Conservation (phyloP, 2,113 vertebrate genomes). For the Calypte anna region DNA sequence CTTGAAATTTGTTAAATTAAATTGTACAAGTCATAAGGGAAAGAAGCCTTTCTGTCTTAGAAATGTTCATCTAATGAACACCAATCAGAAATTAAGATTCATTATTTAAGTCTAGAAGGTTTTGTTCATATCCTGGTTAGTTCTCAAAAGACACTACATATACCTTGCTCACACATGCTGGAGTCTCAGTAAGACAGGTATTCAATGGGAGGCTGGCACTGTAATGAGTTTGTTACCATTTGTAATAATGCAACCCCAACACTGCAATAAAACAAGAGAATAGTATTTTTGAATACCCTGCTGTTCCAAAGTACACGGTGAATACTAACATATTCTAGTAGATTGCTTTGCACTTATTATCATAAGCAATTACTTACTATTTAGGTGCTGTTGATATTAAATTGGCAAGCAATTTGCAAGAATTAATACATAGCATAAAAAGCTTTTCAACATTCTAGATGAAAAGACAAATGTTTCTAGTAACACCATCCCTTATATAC, state of each 20-base stretch:
- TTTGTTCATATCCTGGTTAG: slow-evolving; percentile 29
- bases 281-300: slow-evolving; percentile 74
- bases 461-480: slow-evolving; percentile 47
- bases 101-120: slow-evolving; percentile 45
- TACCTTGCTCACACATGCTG: slow-evolving; percentile 73
- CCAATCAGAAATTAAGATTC: slow-evolving; percentile 64
- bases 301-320: slow-evolving; percentile 78
- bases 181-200: slow-evolving; percentile 66
- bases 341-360: slow-evolving; percentile 88
- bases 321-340: slow-evolving; percentile 84
- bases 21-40: slow-evolving; percentile 54
- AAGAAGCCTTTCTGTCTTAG: slow-evolving; percentile 1
- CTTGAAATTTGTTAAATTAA: slow-evolving; percentile 55
- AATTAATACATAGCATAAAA: slow-evolving; percentile 75
- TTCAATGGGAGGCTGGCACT: slow-evolving; percentile 67
- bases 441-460: slow-evolving; percentile 61
- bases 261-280: slow-evolving; percentile 70
- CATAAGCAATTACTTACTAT: slow-evolving; percentile 87
- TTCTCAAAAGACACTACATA: slow-evolving; percentile 67
- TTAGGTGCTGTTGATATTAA: slow-evolving; percentile 82
- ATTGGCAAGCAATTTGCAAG: slow-evolving; percentile 82
- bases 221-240: slow-evolving; percentile 66
- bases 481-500: background rate
- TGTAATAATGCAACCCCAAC: slow-evolving; percentile 65
- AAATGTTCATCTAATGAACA: slow-evolving; percentile 24